Conservation (phyloP, 30 jellyfish, hydroid and myxozoan species). For the Aurelia aurita region DNA sequence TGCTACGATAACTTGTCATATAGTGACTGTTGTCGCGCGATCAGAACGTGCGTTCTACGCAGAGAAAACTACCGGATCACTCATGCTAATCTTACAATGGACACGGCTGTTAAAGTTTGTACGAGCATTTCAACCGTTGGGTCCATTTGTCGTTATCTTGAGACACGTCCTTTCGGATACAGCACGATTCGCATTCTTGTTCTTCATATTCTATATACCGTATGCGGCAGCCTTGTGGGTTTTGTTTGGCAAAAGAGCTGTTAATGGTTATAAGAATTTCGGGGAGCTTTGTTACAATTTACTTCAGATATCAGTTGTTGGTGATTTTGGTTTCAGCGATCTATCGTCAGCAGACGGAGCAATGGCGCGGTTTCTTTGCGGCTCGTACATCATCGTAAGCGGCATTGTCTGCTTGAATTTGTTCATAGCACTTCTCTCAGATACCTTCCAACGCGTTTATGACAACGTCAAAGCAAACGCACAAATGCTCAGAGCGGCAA, state of each 20-base stretch:
- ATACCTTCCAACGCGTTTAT: constrained; percentile 98
- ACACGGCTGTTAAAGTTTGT: constrained; percentile 89
- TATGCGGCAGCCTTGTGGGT: constrained; percentile 96
- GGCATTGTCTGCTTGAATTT: constrained; percentile 92
- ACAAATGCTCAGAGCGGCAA: constrained; percentile 91
- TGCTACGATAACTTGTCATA: constrained; percentile 70
- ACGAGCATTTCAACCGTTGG: constrained; percentile 90
- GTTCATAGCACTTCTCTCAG: constrained; percentile 94
- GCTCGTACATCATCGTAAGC: constrained; percentile 82
- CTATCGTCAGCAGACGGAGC: constrained; percentile 47
- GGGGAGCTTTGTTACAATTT: constrained; percentile 80
- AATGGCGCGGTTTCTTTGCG: constrained; percentile 89
- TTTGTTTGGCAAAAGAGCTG: constrained; percentile 75
- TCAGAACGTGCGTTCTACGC: constrained; percentile 46
- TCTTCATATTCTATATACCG: constrained; percentile 87
- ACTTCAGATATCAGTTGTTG: constrained; percentile 87
- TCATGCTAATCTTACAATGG: constrained; percentile 86
- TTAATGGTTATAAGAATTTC: constrained; percentile 71
- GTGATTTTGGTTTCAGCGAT: constrained; percentile 81
- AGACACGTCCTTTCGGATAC: constrained; percentile 92
- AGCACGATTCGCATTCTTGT: constrained; percentile 62
- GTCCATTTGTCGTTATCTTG: constrained; percentile 91
- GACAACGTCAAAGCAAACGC: constrained; percentile 98
- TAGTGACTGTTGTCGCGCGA: constrained; percentile 27
- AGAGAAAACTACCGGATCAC: constrained; percentile 78